Conservation (phyloP, 2,113 vertebrate species). For the Promerops cafer region DNA sequence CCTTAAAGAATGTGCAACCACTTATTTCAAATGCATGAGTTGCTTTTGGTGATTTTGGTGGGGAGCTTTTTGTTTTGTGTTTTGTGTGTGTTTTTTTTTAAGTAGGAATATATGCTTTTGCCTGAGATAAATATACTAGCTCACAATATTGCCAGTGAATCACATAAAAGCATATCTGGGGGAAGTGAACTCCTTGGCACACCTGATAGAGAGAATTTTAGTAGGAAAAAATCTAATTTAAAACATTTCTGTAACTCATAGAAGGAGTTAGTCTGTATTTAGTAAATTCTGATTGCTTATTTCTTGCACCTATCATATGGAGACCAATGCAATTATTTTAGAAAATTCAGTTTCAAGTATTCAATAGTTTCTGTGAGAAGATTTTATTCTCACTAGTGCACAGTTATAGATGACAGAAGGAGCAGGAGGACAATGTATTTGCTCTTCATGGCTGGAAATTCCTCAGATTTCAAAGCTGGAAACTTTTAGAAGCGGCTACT, state of each 20-base stretch:
- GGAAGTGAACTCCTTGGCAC: neutral
- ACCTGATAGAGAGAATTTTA: neutral
- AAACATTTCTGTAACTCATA: neutral
- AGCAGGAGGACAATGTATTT: neutral
- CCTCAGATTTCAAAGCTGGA: conserved; percentile 49
- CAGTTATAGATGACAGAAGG: neutral
- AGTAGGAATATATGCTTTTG: neutral
- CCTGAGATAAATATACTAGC: neutral
- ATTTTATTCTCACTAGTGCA: neutral
- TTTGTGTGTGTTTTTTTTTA: neutral
- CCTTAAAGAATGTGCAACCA: neutral
- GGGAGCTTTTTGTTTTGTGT: neutral
- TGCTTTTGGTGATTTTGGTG: neutral
- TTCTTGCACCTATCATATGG: neutral
- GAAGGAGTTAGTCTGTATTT: neutral
- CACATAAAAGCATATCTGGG: neutral
- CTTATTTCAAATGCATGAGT: neutral
- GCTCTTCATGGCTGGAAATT: conserved; percentile 4
- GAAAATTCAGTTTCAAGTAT: neutral
- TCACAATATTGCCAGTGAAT: neutral
- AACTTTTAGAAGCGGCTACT: conserved; percentile 51
- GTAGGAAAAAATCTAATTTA: neutral
- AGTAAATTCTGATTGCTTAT: neutral
- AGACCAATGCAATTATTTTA: neutral
- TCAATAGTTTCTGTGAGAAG: neutral